These are phyloP conservation scores for Nephrotoma flavescens DNA, from an alignment of 2,888 invertebrate species.

Conservation along the genomic window DNA sequence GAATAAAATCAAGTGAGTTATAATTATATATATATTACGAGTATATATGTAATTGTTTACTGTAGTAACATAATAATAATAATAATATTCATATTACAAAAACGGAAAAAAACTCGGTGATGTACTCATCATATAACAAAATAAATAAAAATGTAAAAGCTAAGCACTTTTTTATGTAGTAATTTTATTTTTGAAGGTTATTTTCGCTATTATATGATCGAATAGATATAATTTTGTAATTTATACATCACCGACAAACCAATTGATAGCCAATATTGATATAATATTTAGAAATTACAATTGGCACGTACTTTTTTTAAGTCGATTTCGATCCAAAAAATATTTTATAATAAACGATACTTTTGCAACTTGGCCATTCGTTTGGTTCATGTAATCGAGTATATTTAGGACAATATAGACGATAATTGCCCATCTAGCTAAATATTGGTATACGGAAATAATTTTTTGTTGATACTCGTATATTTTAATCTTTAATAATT, in stretches of 20 bases:
- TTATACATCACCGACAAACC: neutral
- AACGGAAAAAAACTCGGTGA: neutral
- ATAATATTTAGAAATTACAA: neutral
- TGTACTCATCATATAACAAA: neutral
- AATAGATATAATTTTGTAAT: neutral
- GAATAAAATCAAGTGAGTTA: neutral
- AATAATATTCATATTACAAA: neutral
- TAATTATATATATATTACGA: neutral
- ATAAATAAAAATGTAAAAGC: neutral
- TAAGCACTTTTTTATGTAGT: neutral
- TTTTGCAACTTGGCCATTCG: neutral
- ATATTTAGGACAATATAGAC: neutral
- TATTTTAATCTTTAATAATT: neutral
- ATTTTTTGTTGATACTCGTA: neutral
- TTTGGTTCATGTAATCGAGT: neutral
- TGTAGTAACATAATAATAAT: neutral
- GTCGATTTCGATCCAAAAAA: neutral
- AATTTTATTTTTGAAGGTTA: neutral
- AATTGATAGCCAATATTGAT: neutral
- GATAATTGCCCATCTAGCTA: neutral
- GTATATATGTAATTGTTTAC: neutral
- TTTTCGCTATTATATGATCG: neutral
- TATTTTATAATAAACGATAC: neutral
- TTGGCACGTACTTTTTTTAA: neutral
- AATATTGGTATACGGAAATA: neutral